These are phyloP conservation scores for Lophura swinhoii DNA, from an alignment of 2,797 vertebrate genomes.

Conservation along the genomic window DNA sequence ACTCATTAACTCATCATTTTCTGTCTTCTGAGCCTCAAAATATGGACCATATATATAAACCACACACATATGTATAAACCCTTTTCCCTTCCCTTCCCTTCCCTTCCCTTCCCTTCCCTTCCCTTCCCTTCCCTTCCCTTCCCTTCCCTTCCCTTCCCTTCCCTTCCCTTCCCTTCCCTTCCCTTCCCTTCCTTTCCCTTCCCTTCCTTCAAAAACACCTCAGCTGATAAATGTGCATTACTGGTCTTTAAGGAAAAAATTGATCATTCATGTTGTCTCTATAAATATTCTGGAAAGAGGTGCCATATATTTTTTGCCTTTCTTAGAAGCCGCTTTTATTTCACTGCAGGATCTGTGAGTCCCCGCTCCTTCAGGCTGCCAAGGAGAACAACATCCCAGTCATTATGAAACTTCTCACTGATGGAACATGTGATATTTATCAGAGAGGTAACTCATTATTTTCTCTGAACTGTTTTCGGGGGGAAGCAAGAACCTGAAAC, in stretches of 20 bases:
- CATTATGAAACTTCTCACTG: constrained; percentile 88
- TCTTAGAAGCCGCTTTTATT: not conserved
- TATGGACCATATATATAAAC: not conserved
- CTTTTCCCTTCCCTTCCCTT: not conserved
- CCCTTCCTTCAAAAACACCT: not conserved
- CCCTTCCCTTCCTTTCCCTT: not conserved
- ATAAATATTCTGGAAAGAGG: not conserved
- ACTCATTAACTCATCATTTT: accelerated
- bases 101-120: not conserved
- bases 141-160: not conserved
- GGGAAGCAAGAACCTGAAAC: not conserved
- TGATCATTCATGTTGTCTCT: not conserved
- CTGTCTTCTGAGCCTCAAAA: not conserved
- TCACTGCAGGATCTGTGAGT: constrained; percentile 85
- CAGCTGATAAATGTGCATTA: not conserved
- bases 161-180: not conserved
- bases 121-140: not conserved
- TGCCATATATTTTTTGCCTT: not conserved
- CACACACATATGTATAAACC: not conserved
- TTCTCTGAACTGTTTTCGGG: not conserved
- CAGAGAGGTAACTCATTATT: constrained; percentile 85
- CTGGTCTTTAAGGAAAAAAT: not conserved
- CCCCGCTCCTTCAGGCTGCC: constrained; percentile 90
- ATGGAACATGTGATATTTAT: constrained; percentile 85
- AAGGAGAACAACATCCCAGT: constrained; percentile 87